phyloP scores from a whole-genome alignment of 2,888 invertebrate species.

The Agonopterix alstromeriana region DNA sequence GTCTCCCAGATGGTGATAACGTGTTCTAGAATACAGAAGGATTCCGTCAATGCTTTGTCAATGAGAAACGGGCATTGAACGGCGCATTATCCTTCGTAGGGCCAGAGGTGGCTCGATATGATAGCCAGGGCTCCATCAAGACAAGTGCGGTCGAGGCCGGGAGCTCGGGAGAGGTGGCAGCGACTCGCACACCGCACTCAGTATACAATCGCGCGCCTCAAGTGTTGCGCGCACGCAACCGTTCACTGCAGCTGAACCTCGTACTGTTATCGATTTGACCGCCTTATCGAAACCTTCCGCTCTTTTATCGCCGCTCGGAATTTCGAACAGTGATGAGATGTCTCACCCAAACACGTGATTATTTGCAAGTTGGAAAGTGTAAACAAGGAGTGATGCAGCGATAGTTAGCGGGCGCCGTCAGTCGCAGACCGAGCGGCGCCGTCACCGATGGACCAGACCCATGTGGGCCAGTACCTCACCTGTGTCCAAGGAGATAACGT shows the following conservation, averaged over 20 bases:
- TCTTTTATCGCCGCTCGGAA: slow-evolving; percentile 28
- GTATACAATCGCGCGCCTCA: slow-evolving; percentile 65
- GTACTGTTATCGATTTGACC: slow-evolving; percentile 36
- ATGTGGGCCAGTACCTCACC: slow-evolving; percentile 39
- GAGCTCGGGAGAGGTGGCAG: slow-evolving; percentile 60
- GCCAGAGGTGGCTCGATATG: slow-evolving; percentile 62
- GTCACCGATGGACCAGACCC: slow-evolving; percentile 29
- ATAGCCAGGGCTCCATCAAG: slow-evolving; percentile 46
- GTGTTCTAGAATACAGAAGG: no score
- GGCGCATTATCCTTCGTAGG: slow-evolving; percentile 57
- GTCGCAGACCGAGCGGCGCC: slow-evolving; percentile 59
- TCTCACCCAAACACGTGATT: slow-evolving; percentile 33
- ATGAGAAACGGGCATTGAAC: slow-evolving; percentile 49
- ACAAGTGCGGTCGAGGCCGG: slow-evolving; percentile 59
- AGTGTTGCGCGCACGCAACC: slow-evolving; percentile 66
- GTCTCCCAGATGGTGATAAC: not conserved
- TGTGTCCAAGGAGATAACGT: slow-evolving; percentile 65
- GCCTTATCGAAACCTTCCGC: slow-evolving; percentile 52
- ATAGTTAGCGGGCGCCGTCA: slow-evolving; percentile 26
- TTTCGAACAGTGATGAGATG: slow-evolving; percentile 44
- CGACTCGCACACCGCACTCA: slow-evolving; percentile 55
- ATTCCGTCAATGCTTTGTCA: not conserved
- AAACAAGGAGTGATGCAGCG: slow-evolving; percentile 35
- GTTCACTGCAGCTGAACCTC: slow-evolving; percentile 41
- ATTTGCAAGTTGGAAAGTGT: slow-evolving; percentile 30